A percentile compares a stretch with the other conserved stretches of the same genome.
Conservation (phyloP, 1,140 invertebrate species). For the Fopius arisanus region DNA sequence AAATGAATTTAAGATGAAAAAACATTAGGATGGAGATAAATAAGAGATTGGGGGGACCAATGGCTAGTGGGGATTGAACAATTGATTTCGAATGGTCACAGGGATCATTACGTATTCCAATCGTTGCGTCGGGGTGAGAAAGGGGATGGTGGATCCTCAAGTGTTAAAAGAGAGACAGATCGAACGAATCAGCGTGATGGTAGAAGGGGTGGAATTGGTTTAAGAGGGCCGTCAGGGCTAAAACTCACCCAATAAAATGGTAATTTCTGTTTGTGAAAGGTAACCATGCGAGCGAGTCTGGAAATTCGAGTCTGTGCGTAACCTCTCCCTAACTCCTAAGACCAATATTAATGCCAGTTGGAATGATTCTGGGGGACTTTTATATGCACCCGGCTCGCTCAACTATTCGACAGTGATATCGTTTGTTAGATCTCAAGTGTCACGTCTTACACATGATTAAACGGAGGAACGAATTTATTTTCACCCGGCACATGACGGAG, state of each 20-base stretch:
- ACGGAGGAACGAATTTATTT: no score
- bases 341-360: conserved; percentile 50
- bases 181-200: conserved; percentile 33
- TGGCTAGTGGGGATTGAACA: conserved; percentile 1
- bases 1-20: conserved; percentile 4
- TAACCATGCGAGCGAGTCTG: conserved; percentile 65
- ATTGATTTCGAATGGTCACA: conserved; percentile 44
- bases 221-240: conserved; percentile 50
- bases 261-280: conserved; percentile 69
- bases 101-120: conserved; percentile 63
- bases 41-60: background rate
- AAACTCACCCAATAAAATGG: conserved; percentile 69
- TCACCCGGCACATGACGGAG: no score
- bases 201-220: conserved; percentile 40
- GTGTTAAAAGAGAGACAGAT: conserved; percentile 16
- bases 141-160: conserved; percentile 36
- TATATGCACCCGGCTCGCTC: conserved; percentile 40
- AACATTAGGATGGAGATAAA: background rate
- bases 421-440: conserved; percentile 30
- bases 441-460: background rate
- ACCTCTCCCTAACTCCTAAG: conserved; percentile 58
- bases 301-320: conserved; percentile 63
- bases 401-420: conserved; percentile 51
- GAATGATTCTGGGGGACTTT: background rate
- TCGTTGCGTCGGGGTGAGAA: conserved; percentile 58